Base-by-base conservation (phyloP, 2,888 invertebrate genomes). In the Drosophila eohydei region DNA sequence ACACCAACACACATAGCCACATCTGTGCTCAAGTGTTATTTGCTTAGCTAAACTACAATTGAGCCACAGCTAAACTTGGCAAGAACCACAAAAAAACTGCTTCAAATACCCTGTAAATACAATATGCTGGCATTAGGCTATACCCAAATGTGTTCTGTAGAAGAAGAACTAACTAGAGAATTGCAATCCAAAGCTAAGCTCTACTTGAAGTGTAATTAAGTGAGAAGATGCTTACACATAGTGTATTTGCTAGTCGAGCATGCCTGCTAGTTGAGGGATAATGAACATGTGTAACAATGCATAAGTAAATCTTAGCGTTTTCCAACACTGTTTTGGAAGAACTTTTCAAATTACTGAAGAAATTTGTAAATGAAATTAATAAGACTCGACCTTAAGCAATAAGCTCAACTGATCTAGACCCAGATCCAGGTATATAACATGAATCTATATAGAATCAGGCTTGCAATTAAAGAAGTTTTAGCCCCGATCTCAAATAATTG, bases 31-130 rank as follows among this genome's bases (percentile, higher is more conserved):
- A 28, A 65, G 30, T 34, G 21, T 43, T 51, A 14, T 41, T 11
- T 57, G 67, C 41, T 73, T 60, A 32, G 21, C 52, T 58, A 54
- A 54, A 41, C 58, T 28, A 28, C 21, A 28, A 8, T 4, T 61
- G 61, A 16, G 40, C 28, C 16, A 40, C 48, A 61, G 32, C 21
- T 48, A 38, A 48, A 28, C 14, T 32, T 34, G 32, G 50, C 21
- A 41, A 14, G 26, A n/a, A 32, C 40, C 14, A 11, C n/a, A 55
- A 56, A 55, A 32, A 63, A 55, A 32, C 30, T 3, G n/a, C 54
- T 59, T 60, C 21, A 40, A 28, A 16, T 58, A 48, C 46, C 58
- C 58, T 59, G 57, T 57, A 57, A 7, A 34, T 12, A 16, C 7
- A 16, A 7, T 7, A 46, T 16, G n/a, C n/a, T n/a, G 9, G 7